These are phyloP conservation scores for Hystrix brachyura DNA, from an alignment of 2,113 vertebrate genomes.

Conservation along the genomic window DNA sequence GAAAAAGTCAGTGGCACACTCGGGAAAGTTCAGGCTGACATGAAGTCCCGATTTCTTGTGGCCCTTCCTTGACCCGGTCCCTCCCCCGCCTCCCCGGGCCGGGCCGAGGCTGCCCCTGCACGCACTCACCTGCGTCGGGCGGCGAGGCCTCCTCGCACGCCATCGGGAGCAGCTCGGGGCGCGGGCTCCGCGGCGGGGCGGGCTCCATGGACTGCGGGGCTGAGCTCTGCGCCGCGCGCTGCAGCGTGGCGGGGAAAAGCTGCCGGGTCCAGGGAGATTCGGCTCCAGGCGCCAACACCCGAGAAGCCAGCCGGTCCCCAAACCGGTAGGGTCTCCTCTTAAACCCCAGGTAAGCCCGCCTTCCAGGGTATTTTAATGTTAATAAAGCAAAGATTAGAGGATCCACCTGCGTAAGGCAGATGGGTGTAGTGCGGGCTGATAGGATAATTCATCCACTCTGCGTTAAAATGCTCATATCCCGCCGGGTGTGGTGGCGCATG, in stretches of 20 bases:
- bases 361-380: slow-evolving; percentile 57
- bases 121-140: not conserved
- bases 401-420: not conserved
- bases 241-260: not conserved
- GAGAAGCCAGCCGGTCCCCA: no score
- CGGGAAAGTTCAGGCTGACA: no score
- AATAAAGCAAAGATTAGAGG: slow-evolving; percentile 3
- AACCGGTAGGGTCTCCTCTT: not conserved
- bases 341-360: not conserved
- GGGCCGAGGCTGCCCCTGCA: not conserved
- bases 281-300: fast-evolving
- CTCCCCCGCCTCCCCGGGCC: no score
- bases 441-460: not conserved
- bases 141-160: not conserved
- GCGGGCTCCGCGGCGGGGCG: no score
- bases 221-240: not conserved
- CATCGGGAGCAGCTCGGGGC: not conserved
- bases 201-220: not conserved
- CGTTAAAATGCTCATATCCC: not conserved
- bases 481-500: not conserved
- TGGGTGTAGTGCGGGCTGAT: not conserved
- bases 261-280: not conserved
- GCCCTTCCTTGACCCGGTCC: no score
- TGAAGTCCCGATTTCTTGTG: not conserved
- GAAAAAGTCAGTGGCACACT: not conserved